These are phyloP conservation scores for Desmophyllum pertusum DNA, from an alignment of 92 coral and sea anemone species.

Conservation along the genomic window DNA sequence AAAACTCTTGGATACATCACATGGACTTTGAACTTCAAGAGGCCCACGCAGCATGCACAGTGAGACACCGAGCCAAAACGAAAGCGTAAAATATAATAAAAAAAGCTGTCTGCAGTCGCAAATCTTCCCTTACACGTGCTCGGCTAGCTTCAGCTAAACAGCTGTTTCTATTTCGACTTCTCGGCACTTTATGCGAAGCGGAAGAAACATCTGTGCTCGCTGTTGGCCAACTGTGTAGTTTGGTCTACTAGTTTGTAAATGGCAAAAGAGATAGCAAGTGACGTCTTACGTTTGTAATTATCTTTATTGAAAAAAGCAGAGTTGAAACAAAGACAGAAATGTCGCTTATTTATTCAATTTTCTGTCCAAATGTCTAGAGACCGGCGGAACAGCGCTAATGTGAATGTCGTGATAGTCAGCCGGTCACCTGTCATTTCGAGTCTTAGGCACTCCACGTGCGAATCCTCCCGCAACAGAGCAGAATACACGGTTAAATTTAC, in stretches of 20 bases:
- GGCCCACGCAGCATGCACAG: neutral
- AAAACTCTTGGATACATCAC: neutral
- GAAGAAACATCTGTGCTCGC: slow-evolving; percentile 22
- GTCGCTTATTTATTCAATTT: neutral
- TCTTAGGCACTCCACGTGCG: slow-evolving; percentile 21
- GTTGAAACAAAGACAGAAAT: neutral
- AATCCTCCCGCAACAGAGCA: slow-evolving; percentile 28
- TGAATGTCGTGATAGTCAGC: neutral
- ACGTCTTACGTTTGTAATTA: neutral
- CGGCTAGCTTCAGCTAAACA: neutral
- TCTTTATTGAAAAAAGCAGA: neutral
- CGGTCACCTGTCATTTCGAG: slow-evolving; percentile 5
- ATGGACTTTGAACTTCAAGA: neutral
- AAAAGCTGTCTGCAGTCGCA: neutral
- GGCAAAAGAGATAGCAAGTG: neutral
- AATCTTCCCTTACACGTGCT: slow-evolving; percentile 39
- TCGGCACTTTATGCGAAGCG: neutral
- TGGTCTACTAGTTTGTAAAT: neutral
- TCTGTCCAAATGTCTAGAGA: neutral
- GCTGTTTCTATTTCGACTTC: slow-evolving; percentile 25
- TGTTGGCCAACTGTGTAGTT: neutral
- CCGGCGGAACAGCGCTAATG: neutral
- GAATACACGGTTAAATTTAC: neutral
- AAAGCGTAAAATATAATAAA: neutral
- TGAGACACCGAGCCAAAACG: neutral